Conservation (phyloP, 2,113 vertebrate genomes). For the Odontophorus gujanensis region DNA sequence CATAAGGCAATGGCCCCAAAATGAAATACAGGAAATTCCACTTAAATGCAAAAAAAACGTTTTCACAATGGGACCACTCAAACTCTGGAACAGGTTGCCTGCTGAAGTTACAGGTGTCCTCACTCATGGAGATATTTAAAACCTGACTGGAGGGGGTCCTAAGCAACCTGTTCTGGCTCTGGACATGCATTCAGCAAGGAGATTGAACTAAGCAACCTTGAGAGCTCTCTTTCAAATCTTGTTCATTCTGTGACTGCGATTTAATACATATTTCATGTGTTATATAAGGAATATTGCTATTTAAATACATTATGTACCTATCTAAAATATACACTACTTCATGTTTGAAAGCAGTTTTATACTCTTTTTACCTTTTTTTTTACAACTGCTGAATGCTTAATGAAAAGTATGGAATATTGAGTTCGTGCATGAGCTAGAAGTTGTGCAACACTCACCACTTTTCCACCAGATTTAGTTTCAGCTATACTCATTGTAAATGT, state of each 20-base stretch:
- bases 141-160: neutral
- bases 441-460: constrained; percentile 84
- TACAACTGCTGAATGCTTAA: neutral
- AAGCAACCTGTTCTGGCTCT: neutral
- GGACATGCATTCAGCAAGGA: neutral
- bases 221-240: neutral
- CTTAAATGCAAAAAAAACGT: neutral
- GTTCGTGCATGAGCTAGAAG: neutral
- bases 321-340: neutral
- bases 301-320: neutral
- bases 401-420: neutral
- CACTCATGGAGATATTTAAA: neutral
- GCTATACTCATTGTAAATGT: constrained; percentile 92
- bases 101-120: neutral
- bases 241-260: neutral
- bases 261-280: neutral
- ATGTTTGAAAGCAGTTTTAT: neutral
- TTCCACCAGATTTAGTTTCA: constrained; percentile 91
- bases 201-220: neutral
- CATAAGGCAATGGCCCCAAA: neutral
- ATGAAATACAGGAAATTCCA: neutral
- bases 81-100: neutral
- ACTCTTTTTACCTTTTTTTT: neutral
- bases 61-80: neutral
- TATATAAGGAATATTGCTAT: neutral